These are phyloP conservation scores for Talpa occidentalis DNA, from an alignment of 2,113 vertebrate genomes.

Conservation along the genomic window DNA sequence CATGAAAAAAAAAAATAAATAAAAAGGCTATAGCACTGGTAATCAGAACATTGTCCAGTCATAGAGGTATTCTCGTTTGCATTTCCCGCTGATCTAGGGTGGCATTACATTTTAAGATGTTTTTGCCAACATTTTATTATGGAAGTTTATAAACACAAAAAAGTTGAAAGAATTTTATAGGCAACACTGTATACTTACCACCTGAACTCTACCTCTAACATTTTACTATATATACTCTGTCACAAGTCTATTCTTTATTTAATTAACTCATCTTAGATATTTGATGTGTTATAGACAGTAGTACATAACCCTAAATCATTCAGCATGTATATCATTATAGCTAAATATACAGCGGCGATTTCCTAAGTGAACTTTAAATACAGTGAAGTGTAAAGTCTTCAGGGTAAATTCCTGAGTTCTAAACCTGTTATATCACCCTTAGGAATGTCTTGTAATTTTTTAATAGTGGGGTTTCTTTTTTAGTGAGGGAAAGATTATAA, in stretches of 20 bases:
- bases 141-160: neutral
- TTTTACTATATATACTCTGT: neutral
- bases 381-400: neutral
- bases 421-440: no score
- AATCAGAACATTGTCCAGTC: neutral
- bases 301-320: neutral
- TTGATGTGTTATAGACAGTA: neutral
- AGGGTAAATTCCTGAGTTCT: neutral
- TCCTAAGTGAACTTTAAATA: neutral
- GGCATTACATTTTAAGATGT: neutral
- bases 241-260: neutral
- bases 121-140: conserved; percentile 23
- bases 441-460: neutral
- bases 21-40: neutral
- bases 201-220: neutral
- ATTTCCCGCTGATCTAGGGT: neutral
- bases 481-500: neutral
- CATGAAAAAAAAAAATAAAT: no score
- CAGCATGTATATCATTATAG: neutral
- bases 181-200: neutral
- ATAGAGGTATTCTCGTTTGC: neutral
- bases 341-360: neutral
- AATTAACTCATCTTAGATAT: neutral
- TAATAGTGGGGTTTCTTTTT: neutral
- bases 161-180: no score